Percentiles rank a stretch among this genome's conserved stretches.
phyloP scores from a whole-genome alignment of 2,888 invertebrate genomes.

The Callyntrura sp. region DNA sequence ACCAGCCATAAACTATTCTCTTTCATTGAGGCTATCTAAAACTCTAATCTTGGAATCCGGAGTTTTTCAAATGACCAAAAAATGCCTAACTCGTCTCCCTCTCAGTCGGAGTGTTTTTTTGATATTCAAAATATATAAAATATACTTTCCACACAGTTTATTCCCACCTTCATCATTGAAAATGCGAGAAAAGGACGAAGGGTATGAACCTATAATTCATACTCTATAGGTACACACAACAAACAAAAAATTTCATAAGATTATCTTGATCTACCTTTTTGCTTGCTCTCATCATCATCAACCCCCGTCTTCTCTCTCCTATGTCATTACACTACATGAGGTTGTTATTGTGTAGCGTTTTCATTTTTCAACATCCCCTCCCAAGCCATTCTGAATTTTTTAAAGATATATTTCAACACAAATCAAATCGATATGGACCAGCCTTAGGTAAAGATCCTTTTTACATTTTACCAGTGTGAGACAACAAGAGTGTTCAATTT shows the following conservation, averaged over 20 bases:
- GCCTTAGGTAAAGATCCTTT: constrained; percentile 63
- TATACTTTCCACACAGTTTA: not conserved
- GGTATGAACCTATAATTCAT: constrained; percentile 8
- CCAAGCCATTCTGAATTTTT: constrained; percentile 62
- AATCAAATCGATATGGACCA: constrained; percentile 73
- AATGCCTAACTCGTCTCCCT: not conserved
- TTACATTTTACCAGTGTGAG: too few relatives aligned
- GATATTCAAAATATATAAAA: too few relatives aligned
- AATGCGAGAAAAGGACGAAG: not conserved
- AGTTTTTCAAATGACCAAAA: constrained; percentile 79
- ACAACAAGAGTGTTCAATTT: too few relatives aligned
- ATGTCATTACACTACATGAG: constrained; percentile 34
- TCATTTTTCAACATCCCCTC: constrained; percentile 70
- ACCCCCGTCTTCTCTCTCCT: constrained; percentile 3
- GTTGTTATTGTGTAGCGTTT: not conserved
- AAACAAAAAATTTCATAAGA: constrained; percentile 18
- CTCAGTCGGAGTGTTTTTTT: not conserved
- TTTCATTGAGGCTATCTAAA: constrained; percentile 79
- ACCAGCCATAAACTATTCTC: constrained; percentile 77
- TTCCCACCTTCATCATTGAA: constrained; percentile 17
- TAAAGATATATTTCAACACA: constrained; percentile 68
- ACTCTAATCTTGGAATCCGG: constrained; percentile 79
- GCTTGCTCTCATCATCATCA: constrained; percentile 50
- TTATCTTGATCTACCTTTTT: constrained; percentile 55
- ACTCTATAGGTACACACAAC: not conserved